These are phyloP conservation scores for Ptilodon capucinus DNA, from an alignment of 2,888 invertebrate genomes.

Conservation along the genomic window DNA sequence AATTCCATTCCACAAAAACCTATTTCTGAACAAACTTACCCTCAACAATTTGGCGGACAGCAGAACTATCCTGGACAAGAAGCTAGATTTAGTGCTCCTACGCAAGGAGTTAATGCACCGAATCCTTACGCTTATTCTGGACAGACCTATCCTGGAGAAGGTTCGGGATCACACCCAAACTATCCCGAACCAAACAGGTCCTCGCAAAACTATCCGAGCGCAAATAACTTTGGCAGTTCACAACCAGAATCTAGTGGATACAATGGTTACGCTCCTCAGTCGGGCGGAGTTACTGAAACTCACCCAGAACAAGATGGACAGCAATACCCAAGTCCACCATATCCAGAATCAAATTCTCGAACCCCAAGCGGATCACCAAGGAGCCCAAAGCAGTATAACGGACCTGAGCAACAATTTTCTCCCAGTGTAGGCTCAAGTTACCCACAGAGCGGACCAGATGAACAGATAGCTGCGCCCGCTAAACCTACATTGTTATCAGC, in stretches of 20 bases:
- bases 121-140: not conserved
- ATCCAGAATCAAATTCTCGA: constrained; percentile 15
- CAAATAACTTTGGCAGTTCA: not conserved
- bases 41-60: not conserved
- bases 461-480: constrained; percentile 5
- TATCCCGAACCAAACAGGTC: constrained; percentile 5
- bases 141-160: not conserved
- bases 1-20: not conserved
- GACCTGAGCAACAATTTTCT: constrained; percentile 7
- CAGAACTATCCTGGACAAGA: constrained; percentile 7
- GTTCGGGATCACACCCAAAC: not conserved
- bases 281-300: not conserved
- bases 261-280: not conserved
- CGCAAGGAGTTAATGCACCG: not conserved
- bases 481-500: constrained; percentile 66
- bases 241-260: not conserved
- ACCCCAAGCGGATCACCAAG: constrained; percentile 19
- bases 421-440: constrained; percentile 3
- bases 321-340: constrained; percentile 6
- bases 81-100: not conserved
- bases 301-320: constrained; percentile 1
- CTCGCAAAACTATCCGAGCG: constrained; percentile 8
- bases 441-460: constrained; percentile 4
- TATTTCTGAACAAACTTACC: not conserved
- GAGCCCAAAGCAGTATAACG: constrained; percentile 41